These are phyloP conservation scores for Hoplias malabaricus DNA, from an alignment of 2,113 vertebrate species.

Conservation along the genomic window DNA sequence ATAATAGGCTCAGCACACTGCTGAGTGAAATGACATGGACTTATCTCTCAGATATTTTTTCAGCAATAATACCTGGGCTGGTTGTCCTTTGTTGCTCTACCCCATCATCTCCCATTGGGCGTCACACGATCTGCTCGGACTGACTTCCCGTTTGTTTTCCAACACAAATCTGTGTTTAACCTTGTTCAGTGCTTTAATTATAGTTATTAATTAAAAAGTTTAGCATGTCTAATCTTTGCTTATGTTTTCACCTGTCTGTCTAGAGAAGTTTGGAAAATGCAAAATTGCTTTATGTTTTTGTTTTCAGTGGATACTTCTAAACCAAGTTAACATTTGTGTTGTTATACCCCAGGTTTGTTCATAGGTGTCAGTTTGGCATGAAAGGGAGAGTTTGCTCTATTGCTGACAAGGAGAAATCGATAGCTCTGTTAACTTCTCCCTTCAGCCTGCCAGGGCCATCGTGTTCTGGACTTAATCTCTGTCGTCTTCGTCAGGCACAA, in stretches of 20 bases:
- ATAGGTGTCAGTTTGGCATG: constrained; percentile 58
- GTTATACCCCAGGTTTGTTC: constrained; percentile 59
- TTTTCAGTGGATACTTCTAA: neutral
- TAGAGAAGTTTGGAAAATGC: neutral
- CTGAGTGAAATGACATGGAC: constrained; percentile 5
- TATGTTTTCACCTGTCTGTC: neutral
- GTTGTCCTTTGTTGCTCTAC: constrained; percentile 8
- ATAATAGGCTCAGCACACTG: constrained; percentile 2
- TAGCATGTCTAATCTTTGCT: neutral
- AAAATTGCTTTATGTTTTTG: neutral
- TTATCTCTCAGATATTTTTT: constrained; percentile 29
- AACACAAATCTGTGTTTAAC: neutral
- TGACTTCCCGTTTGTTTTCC: neutral
- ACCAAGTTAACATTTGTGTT: constrained; percentile 43
- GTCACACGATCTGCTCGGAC: neutral
- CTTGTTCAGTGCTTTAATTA: neutral
- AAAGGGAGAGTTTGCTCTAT: constrained; percentile 46
- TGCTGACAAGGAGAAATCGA: constrained; percentile 57
- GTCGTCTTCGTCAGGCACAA: constrained; percentile 6
- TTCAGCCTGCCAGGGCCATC: constrained; percentile 47
- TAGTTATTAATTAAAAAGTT: neutral
- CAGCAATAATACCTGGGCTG: constrained; percentile 36
- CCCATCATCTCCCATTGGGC: constrained; percentile 3
- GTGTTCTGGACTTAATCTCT: constrained; percentile 43
- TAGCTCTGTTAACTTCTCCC: constrained; percentile 60